These are phyloP conservation scores for Siniperca knerii DNA, from an alignment of 2,113 vertebrate species.

Conservation along the genomic window DNA sequence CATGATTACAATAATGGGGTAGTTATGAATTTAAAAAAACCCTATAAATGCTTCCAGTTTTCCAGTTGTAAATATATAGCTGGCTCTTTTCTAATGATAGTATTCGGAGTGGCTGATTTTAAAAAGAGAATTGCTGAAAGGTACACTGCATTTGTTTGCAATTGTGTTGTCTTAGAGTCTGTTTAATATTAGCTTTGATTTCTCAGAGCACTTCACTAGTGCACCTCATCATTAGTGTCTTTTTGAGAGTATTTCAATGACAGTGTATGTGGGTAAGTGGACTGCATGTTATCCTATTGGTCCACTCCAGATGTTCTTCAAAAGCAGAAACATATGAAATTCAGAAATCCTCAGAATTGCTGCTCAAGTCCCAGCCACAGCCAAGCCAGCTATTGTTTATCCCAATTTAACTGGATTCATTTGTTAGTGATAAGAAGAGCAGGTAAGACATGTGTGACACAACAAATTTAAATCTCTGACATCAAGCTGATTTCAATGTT, in stretches of 20 bases:
- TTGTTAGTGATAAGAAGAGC: slow-evolving; percentile 26
- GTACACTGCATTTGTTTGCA: neutral
- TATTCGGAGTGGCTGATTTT: neutral
- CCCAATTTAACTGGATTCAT: slow-evolving; percentile 17
- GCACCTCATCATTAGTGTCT: slow-evolving; percentile 5
- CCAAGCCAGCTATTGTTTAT: slow-evolving; percentile 34
- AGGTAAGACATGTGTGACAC: slow-evolving; percentile 10
- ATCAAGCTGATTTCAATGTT: slow-evolving; percentile 39
- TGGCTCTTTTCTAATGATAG: neutral
- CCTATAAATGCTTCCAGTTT: neutral
- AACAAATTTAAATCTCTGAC: slow-evolving; percentile 42
- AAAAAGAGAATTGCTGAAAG: neutral
- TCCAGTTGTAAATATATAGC: neutral
- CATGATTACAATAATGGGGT: neutral
- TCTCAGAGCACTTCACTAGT: neutral
- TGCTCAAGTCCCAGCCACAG: slow-evolving; percentile 16
- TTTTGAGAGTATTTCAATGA: slow-evolving; percentile 30
- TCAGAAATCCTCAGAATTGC: slow-evolving; percentile 14
- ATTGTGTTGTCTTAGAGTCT: neutral
- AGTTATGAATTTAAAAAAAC: neutral
- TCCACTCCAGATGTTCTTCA: slow-evolving; percentile 33
- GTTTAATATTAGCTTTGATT: slow-evolving; percentile 27
- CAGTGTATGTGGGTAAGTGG: slow-evolving; percentile 8
- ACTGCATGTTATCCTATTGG: slow-evolving; percentile 8
- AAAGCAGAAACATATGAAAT: slow-evolving; percentile 1